Conservation (phyloP, 2,888 invertebrate species). For the Julus scanicus region DNA sequence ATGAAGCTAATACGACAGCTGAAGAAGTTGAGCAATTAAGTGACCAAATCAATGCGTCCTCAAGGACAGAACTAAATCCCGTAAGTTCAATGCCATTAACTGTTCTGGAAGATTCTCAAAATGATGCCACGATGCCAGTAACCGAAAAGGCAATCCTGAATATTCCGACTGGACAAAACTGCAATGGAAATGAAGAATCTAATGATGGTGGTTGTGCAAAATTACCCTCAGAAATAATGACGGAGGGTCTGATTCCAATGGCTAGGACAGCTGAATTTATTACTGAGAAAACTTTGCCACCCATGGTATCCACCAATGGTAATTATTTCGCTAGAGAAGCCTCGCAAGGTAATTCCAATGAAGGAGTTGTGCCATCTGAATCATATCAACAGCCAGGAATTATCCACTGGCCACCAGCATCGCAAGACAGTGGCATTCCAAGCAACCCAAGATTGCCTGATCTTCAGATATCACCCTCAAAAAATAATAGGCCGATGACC, state of each 20-base stretch:
- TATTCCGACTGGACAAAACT: not conserved
- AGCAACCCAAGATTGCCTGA: not conserved
- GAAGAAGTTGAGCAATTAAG: constrained; percentile 25
- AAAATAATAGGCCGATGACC: not conserved
- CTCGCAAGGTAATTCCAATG: not conserved
- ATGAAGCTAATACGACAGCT: constrained; percentile 22
- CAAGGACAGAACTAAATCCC: not conserved
- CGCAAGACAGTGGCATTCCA: not conserved
- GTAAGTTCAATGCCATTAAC: constrained; percentile 27
- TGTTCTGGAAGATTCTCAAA: not conserved
- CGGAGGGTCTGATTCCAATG: not conserved
- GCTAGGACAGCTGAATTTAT: not conserved
- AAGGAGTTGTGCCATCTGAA: not conserved
- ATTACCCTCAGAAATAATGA: not conserved
- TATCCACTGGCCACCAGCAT: not conserved
- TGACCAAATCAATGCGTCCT: not conserved
- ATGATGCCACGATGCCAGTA: not conserved
- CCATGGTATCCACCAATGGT: not conserved
- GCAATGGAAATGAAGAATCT: not conserved
- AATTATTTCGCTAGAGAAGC: not conserved
- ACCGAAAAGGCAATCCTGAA: not conserved
- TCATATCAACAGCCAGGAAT: not conserved
- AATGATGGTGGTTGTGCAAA: not conserved
- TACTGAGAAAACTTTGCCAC: not conserved
- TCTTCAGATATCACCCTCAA: not conserved